These are phyloP conservation scores for Sinocyclocheilus anshuiensis DNA, from an alignment of 2,113 vertebrate species.

Conservation along the genomic window DNA sequence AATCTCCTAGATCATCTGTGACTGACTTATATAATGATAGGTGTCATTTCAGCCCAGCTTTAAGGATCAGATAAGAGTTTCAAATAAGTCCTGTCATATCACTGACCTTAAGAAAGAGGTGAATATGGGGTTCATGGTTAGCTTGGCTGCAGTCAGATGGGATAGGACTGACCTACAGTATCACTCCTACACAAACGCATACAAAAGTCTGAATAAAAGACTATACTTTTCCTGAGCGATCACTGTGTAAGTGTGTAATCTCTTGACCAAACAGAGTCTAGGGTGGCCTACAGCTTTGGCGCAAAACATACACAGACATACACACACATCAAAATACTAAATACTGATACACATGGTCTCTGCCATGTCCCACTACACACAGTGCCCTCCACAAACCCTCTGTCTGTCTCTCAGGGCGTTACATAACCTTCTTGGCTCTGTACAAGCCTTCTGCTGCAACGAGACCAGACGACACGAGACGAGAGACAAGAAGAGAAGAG, in stretches of 20 bases:
- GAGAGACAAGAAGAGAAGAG: background rate
- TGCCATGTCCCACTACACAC: background rate
- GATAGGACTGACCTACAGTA: background rate
- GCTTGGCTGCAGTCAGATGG: background rate
- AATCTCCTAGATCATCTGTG: background rate
- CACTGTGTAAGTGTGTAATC: background rate
- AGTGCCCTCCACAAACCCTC: background rate
- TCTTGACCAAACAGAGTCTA: background rate
- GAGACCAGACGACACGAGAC: background rate
- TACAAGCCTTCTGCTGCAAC: background rate
- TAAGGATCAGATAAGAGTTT: background rate
- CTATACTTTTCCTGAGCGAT: background rate
- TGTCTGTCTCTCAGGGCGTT: background rate
- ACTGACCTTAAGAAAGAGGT: background rate
- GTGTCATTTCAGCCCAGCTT: background rate
- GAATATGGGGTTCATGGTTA: background rate
- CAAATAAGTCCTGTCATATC: background rate
- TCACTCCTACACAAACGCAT: background rate
- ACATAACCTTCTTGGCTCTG: background rate
- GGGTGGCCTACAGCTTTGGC: slow-evolving; percentile 3
- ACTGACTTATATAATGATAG: background rate
- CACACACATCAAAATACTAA: background rate
- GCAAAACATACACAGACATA: background rate
- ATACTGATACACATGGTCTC: background rate
- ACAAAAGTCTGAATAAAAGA: slow-evolving; percentile 1